These are phyloP conservation scores for Didymodactylos carnosus DNA, from an alignment of 2,888 invertebrate species.

Conservation along the genomic window DNA sequence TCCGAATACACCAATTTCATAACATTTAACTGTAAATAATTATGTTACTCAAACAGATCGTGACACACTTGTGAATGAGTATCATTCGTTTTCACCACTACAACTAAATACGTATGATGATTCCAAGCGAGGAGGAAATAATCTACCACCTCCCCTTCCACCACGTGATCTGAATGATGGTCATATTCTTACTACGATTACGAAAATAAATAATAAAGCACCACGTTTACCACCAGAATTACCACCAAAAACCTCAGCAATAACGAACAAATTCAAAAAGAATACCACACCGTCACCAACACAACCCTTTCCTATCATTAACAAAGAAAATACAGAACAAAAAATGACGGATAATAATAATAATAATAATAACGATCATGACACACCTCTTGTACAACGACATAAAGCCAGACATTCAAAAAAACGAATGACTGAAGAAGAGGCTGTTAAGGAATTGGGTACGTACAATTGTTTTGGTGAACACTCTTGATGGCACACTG, in stretches of 20 bases:
- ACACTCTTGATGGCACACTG: too few relatives aligned
- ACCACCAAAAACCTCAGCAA: background rate
- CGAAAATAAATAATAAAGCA: background rate
- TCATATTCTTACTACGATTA: background rate
- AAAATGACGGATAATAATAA: too few relatives aligned
- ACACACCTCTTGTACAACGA: background rate
- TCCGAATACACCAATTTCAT: background rate
- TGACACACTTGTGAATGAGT: background rate
- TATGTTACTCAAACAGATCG: background rate
- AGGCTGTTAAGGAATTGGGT: conserved; percentile 8
- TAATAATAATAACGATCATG: too few relatives aligned
- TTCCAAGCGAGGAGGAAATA: too few relatives aligned
- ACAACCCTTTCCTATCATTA: background rate
- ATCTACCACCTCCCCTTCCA: background rate
- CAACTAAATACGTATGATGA: too few relatives aligned
- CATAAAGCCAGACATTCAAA: background rate
- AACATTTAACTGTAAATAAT: background rate
- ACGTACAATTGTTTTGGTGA: too few relatives aligned
- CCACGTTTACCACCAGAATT: background rate
- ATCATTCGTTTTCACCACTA: background rate
- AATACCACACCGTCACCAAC: background rate
- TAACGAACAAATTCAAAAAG: background rate
- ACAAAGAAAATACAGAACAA: background rate
- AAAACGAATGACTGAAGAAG: conserved; percentile 6
- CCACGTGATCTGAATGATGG: background rate